Percentiles rank a stretch among this genome's conserved stretches.
phyloP scores from a whole-genome alignment of 2,113 vertebrate species.

The Sturnira hondurensis region DNA sequence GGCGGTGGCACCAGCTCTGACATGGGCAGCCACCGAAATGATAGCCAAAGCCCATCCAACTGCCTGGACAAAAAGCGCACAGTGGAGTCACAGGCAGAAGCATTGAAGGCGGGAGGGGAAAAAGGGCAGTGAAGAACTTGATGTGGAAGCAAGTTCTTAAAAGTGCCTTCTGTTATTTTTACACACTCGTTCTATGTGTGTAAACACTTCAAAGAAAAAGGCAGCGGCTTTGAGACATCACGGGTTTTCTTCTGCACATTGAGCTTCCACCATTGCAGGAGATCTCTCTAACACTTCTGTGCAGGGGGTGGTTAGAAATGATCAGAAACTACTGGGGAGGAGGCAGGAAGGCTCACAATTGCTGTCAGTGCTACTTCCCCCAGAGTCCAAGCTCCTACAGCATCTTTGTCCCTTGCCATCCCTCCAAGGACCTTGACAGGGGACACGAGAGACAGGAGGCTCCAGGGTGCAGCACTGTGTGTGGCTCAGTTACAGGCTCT shows the following conservation, averaged over 20 bases:
- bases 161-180: neutral
- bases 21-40: neutral
- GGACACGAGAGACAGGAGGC: neutral
- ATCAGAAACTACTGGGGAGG: neutral
- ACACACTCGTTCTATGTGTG: neutral
- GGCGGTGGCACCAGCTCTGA: neutral
- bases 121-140: neutral
- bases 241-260: neutral
- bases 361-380: neutral
- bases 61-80: rapidly evolving
- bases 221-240: neutral
- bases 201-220: neutral
- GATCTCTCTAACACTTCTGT: neutral
- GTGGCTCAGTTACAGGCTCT: neutral
- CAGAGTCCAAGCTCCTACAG: neutral
- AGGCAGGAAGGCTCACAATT: neutral
- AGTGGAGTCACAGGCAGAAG: neutral
- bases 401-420: neutral
- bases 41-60: neutral
- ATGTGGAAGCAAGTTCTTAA: neutral
- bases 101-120: rapidly evolving
- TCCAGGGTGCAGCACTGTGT: rapidly evolving
- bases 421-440: neutral
- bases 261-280: neutral
- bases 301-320: neutral